Evolutionary conservation across 2,888 invertebrate species (phyloP).

Genomic region (Drosophila aldrichi): DNA sequence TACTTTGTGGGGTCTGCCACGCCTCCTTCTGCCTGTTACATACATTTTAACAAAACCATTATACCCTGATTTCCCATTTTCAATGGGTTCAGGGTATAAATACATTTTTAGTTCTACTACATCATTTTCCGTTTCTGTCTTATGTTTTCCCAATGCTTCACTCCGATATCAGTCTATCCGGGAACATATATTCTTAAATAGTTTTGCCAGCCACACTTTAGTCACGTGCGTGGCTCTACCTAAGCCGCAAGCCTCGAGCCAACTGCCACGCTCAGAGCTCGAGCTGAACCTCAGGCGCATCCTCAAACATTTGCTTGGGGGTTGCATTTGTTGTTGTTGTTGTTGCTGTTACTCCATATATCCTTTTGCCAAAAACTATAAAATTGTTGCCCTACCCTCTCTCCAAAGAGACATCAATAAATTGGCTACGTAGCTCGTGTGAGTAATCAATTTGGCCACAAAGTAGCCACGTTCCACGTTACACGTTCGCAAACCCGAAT

Average conservation of each 20-base stretch:
- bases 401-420: slow-evolving; percentile 50
- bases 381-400: slow-evolving; percentile 43
- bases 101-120: background rate
- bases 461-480: slow-evolving; percentile 76
- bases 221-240: slow-evolving; percentile 44
- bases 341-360: slow-evolving; percentile 9
- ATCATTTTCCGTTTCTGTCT: background rate
- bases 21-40: too few relatives aligned
- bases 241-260: background rate
- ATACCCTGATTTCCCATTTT: too few relatives aligned
- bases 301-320: slow-evolving; percentile 32
- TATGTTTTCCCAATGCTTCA: background rate
- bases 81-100: too few relatives aligned
- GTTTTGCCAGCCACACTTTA: slow-evolving; percentile 39
- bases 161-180: background rate
- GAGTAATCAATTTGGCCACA: slow-evolving; percentile 79
- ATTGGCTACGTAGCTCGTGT: slow-evolving; percentile 68
- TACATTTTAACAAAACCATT: too few relatives aligned
- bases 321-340: slow-evolving; percentile 29
- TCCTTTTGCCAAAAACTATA: slow-evolving; percentile 58
- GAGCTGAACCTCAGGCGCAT: slow-evolving; percentile 23
- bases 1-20: too few relatives aligned
- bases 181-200: background rate
- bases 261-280: slow-evolving; percentile 23
- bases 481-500: slow-evolving; percentile 1